phyloP scores from a whole-genome alignment of 2,113 vertebrate species.

The Muntiacus reevesi region DNA sequence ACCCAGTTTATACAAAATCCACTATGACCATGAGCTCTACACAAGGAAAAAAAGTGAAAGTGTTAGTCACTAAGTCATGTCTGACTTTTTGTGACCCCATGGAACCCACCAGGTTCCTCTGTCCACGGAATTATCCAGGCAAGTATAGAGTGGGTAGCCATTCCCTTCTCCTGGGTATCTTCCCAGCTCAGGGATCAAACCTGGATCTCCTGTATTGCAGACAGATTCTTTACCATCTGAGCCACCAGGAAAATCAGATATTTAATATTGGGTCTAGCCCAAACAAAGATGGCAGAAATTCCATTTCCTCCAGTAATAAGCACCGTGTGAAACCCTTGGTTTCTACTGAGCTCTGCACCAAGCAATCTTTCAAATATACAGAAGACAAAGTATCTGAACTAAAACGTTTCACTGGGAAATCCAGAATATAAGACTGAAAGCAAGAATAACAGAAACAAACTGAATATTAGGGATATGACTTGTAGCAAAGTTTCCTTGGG shows the following conservation, averaged over 20 bases:
- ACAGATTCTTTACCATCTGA: background rate
- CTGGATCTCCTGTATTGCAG: rapidly evolving
- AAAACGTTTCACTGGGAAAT: background rate
- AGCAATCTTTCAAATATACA: background rate
- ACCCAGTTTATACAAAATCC: background rate
- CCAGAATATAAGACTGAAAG: background rate
- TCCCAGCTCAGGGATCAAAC: background rate
- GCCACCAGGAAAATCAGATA: background rate
- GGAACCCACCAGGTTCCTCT: background rate
- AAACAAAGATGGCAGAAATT: background rate
- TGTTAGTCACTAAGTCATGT: background rate
- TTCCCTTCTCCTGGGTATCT: background rate
- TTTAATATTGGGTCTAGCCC: background rate
- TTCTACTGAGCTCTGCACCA: background rate
- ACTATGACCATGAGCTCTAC: background rate
- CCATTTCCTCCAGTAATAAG: background rate
- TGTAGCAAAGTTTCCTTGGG: background rate
- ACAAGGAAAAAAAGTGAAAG: background rate
- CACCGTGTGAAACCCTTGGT: background rate
- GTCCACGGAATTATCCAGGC: background rate
- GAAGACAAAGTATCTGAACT: background rate
- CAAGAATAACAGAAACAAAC: background rate
- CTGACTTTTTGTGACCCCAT: background rate
- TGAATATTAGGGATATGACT: background rate
- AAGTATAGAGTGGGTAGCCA: background rate